Evolutionary conservation across 2,113 vertebrate species (phyloP).

Genomic region (Grantiella picta): DNA sequence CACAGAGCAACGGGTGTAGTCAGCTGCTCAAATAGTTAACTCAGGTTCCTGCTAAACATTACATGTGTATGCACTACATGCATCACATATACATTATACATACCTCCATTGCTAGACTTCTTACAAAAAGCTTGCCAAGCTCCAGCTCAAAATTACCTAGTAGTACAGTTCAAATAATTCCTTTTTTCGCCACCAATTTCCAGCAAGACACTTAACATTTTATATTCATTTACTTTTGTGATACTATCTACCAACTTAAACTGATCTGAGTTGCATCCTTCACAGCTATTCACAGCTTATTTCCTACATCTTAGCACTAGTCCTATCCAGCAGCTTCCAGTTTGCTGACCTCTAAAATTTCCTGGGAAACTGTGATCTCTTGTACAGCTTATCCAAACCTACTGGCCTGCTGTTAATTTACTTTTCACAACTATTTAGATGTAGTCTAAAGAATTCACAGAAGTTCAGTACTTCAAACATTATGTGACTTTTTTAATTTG

Average conservation of each 20-base stretch:
- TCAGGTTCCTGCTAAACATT: neutral
- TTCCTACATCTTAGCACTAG: neutral
- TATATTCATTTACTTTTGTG: neutral
- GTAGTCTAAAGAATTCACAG: neutral
- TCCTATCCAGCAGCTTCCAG: neutral
- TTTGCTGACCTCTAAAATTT: neutral
- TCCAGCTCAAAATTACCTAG: neutral
- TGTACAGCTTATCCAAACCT: neutral
- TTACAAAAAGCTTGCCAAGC: neutral
- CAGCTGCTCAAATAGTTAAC: neutral
- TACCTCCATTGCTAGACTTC: neutral
- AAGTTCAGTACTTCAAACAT: neutral
- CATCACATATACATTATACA: neutral
- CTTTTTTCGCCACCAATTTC: neutral
- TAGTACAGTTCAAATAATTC: neutral
- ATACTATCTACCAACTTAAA: neutral
- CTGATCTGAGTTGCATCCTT: neutral
- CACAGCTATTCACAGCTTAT: neutral
- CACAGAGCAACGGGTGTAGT: accelerated
- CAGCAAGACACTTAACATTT: neutral
- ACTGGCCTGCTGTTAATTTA: neutral
- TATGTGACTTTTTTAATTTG: neutral
- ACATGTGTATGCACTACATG: neutral
- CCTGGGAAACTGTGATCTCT: neutral
- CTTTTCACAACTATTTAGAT: neutral